Conservation (phyloP, 2,888 invertebrate species). For the Tachina fera region DNA sequence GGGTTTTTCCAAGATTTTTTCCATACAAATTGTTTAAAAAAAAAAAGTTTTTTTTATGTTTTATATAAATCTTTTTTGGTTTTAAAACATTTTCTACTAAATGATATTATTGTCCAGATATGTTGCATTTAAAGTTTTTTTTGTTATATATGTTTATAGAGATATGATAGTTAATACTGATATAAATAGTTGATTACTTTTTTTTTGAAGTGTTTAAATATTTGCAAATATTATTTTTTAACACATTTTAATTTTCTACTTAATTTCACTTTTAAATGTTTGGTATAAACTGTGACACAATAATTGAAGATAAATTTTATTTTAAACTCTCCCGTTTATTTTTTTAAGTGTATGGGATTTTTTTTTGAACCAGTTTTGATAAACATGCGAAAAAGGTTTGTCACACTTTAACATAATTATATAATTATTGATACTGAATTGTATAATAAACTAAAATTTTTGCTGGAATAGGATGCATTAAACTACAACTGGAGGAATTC, state of each 20-base stretch:
- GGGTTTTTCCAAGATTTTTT: constrained; percentile 33
- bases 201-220: constrained; percentile 30
- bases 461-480: too few relatives aligned
- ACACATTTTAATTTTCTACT: constrained; percentile 68
- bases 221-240: constrained; percentile 58
- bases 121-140: constrained; percentile 41
- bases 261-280: constrained; percentile 66
- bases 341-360: neutral
- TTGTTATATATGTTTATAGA: constrained; percentile 39
- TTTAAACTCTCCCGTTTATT: too few relatives aligned
- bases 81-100: constrained; percentile 50
- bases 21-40: constrained; percentile 13
- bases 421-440: too few relatives aligned
- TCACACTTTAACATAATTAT: too few relatives aligned
- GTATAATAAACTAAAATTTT: too few relatives aligned
- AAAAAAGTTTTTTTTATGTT: neutral
- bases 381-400: neutral
- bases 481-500: too few relatives aligned
- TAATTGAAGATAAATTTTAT: constrained; percentile 10
- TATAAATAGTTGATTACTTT: constrained; percentile 68
- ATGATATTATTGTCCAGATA: constrained; percentile 69
- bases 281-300: constrained; percentile 1
- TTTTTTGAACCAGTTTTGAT: neutral
- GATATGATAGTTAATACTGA: constrained; percentile 68
- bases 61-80: constrained; percentile 31